Evolutionary conservation across 2,797 vertebrate species (phyloP).

Genomic region (Lates japonicus): DNA sequence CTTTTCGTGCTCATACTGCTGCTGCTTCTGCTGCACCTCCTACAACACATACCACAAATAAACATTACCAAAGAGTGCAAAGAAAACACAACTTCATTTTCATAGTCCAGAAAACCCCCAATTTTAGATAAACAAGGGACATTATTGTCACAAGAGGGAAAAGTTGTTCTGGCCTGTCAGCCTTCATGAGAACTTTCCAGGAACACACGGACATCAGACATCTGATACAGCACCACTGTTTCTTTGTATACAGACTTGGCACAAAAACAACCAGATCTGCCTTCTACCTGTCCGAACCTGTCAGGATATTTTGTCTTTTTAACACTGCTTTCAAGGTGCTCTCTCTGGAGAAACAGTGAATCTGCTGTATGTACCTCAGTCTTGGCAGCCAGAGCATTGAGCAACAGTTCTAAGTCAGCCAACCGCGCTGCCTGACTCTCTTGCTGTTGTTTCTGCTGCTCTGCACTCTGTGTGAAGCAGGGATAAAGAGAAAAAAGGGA

Average conservation of each 20-base stretch:
- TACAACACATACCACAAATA: slow-evolving; percentile 61
- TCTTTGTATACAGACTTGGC: neutral
- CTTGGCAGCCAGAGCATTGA: slow-evolving; percentile 85
- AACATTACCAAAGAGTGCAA: neutral
- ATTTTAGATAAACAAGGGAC: neutral
- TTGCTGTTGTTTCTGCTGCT: slow-evolving; percentile 78
- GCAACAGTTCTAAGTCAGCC: slow-evolving; percentile 82
- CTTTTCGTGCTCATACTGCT: slow-evolving; percentile 76
- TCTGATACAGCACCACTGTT: neutral
- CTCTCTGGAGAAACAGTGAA: neutral
- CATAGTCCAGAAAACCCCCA: neutral
- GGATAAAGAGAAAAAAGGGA: neutral
- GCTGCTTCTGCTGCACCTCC: slow-evolving; percentile 87
- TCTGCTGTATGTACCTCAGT: slow-evolving; percentile 89
- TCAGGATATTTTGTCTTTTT: neutral
- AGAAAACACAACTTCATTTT: neutral
- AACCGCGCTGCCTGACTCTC: slow-evolving; percentile 85
- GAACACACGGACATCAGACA: neutral
- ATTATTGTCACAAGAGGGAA: neutral
- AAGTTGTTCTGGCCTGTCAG: neutral
- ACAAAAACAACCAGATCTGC: slow-evolving; percentile 9
- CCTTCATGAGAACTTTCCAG: neutral
- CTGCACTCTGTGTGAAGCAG: slow-evolving; percentile 71
- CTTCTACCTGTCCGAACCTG: neutral
- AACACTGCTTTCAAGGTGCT: neutral